phyloP scores from a whole-genome alignment of 1,140 invertebrate species.

The Bombus superbus region DNA sequence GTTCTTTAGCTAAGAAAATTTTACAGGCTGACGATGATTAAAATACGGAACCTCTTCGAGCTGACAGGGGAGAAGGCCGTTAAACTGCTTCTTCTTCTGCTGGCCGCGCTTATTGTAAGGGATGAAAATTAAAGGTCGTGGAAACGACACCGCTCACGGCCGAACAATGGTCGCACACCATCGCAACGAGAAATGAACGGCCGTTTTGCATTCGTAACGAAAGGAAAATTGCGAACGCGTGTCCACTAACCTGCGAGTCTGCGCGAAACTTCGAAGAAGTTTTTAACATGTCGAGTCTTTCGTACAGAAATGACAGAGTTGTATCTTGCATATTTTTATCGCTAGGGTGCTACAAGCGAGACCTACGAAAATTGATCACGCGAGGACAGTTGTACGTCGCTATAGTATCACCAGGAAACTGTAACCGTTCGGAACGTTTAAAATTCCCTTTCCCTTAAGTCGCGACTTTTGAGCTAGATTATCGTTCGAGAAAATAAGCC shows the following conservation, averaged over 20 bases:
- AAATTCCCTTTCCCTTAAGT: too few species aligned
- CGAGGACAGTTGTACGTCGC: too few species aligned
- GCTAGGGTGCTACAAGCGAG: too few species aligned
- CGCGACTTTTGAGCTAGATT: too few species aligned
- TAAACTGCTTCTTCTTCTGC: conserved; percentile 18
- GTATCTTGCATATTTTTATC: too few species aligned
- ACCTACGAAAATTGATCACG: too few species aligned
- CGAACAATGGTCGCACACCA: conserved; percentile 17
- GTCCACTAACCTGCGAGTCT: not conserved
- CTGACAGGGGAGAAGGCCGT: conserved; percentile 27
- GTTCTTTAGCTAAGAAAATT: conserved; percentile 10
- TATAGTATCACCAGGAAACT: too few species aligned
- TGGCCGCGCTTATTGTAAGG: conserved; percentile 21
- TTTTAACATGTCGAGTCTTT: too few species aligned
- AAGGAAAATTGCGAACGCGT: conserved; percentile 19
- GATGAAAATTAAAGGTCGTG: conserved; percentile 47
- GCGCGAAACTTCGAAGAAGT: too few species aligned
- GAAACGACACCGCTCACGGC: conserved; percentile 20
- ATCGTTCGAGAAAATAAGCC: too few species aligned
- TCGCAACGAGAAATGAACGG: not conserved
- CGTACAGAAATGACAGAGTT: too few species aligned
- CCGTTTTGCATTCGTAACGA: not conserved
- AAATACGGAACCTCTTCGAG: conserved; percentile 13
- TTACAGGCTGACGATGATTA: conserved; percentile 8
- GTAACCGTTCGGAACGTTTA: too few species aligned